phyloP scores from a whole-genome alignment of 1,140 invertebrate species.

The Campoletis sonorensis region DNA sequence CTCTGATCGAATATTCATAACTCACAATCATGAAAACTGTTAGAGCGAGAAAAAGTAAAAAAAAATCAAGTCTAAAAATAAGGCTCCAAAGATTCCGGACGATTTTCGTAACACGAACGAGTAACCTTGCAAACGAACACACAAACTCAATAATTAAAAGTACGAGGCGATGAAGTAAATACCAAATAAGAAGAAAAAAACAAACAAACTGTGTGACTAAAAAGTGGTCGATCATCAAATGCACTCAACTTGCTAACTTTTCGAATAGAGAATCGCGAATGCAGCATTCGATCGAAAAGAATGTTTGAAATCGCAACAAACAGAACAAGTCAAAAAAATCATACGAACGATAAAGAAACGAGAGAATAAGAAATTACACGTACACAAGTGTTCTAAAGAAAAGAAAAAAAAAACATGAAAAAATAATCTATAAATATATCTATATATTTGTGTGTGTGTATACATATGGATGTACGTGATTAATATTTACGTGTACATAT shows the following conservation, averaged over 20 bases:
- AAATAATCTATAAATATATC: too few species aligned
- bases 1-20: neutral
- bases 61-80: neutral
- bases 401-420: too few species aligned
- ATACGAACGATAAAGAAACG: too few species aligned
- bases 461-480: too few species aligned
- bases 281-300: too few species aligned
- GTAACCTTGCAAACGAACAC: neutral
- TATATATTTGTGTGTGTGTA: too few species aligned
- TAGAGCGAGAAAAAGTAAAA: neutral
- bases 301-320: too few species aligned
- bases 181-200: too few species aligned
- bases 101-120: neutral
- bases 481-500: slow-evolving; percentile 41
- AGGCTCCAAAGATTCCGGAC: neutral
- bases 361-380: too few species aligned
- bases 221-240: neutral
- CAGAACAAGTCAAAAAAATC: too few species aligned
- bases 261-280: slow-evolving; percentile 18
- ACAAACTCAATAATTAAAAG: neutral
- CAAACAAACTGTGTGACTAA: neutral
- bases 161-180: neutral
- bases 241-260: neutral
- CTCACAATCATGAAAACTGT: neutral
- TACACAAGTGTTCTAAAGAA: too few species aligned